phyloP scores from a whole-genome alignment of 2,113 vertebrate species.

The Hemiprocne comata region DNA sequence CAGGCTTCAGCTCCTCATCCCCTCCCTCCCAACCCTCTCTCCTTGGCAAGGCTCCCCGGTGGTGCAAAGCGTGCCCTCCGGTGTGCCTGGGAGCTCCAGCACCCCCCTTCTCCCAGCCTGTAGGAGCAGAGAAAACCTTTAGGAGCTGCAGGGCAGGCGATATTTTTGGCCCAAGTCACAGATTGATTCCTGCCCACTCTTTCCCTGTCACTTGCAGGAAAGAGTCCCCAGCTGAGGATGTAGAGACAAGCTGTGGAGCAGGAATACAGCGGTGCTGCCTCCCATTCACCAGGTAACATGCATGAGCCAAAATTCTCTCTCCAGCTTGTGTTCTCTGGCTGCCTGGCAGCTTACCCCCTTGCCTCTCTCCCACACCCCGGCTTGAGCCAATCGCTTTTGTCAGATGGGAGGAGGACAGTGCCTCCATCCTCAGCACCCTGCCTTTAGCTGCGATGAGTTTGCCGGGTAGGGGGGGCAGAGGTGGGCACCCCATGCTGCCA shows the following conservation, averaged over 20 bases:
- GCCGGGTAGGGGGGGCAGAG: accelerated
- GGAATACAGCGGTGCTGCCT: conserved; percentile 76
- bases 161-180: conserved; percentile 86
- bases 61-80: not conserved
- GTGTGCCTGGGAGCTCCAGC: not conserved
- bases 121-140: not conserved
- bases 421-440: accelerated
- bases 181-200: conserved; percentile 55
- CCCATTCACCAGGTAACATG: conserved; percentile 80
- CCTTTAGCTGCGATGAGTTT: not conserved
- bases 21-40: not conserved
- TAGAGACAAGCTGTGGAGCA: conserved; percentile 59
- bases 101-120: not conserved
- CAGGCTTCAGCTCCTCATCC: not conserved
- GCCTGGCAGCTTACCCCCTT: accelerated
- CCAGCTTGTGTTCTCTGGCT: not conserved
- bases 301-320: not conserved
- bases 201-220: conserved; percentile 78
- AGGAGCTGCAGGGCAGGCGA: conserved; percentile 44
- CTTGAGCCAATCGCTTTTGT: not conserved
- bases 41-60: conserved; percentile 48
- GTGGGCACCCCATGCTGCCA: not conserved
- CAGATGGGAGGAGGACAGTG: not conserved
- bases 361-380: not conserved
- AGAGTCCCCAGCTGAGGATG: conserved; percentile 8